Conservation (phyloP, 1,140 invertebrate genomes). For the Proctacanthus coquilletti region DNA sequence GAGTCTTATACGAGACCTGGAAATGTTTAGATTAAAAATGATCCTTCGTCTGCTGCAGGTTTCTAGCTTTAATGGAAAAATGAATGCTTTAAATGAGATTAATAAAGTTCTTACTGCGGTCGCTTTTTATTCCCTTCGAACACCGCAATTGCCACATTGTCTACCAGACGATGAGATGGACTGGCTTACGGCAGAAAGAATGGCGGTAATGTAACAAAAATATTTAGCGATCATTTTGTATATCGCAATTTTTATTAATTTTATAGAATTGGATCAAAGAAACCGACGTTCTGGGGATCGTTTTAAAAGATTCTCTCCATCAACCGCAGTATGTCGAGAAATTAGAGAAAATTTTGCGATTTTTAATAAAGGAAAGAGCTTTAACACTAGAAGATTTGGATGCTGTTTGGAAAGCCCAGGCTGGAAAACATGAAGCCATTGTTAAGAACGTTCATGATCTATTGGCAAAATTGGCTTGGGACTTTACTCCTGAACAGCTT, state of each 20-base stretch:
- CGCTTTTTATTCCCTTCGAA: slow-evolving; percentile 65
- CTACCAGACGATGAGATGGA: slow-evolving; percentile 60
- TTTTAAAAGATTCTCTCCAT: slow-evolving; percentile 87
- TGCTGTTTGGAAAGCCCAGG: slow-evolving; percentile 90
- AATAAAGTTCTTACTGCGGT: slow-evolving; percentile 93
- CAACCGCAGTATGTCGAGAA: slow-evolving; percentile 98
- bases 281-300: slow-evolving; percentile 90
- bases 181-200: slow-evolving; percentile 83
- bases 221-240: slow-evolving; percentile 5
- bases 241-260: slow-evolving; percentile 10
- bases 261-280: slow-evolving; percentile 89
- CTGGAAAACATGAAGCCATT: slow-evolving; percentile 88
- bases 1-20: slow-evolving; percentile 72
- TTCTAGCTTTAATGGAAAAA: slow-evolving; percentile 97
- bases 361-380: slow-evolving; percentile 90
- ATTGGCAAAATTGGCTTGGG: slow-evolving; percentile 92
- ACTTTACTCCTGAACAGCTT: slow-evolving; percentile 92
- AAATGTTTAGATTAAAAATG: slow-evolving; percentile 94
- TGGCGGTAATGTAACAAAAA: slow-evolving; percentile 56
- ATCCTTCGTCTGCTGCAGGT: slow-evolving; percentile 89
- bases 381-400: slow-evolving; percentile 84
- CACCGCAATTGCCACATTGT: slow-evolving; percentile 35
- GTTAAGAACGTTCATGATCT: slow-evolving; percentile 96
- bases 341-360: slow-evolving; percentile 91
- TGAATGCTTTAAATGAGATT: slow-evolving; percentile 97